phyloP scores from a whole-genome alignment of 2,113 vertebrate species.

The Donacobius atricapilla region DNA sequence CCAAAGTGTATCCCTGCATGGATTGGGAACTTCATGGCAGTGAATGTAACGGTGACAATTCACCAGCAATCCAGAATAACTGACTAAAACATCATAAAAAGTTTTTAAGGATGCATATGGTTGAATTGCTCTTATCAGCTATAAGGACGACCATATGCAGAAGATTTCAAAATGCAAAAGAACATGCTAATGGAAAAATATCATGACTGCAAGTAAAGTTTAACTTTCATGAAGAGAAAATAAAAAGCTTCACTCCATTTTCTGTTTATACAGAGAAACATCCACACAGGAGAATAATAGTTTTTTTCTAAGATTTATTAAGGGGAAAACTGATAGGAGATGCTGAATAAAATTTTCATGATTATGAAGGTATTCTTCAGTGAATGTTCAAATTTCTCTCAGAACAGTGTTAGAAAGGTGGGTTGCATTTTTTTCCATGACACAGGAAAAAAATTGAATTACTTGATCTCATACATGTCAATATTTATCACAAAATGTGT shows the following conservation, averaged over 20 bases:
- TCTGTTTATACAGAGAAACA: background rate
- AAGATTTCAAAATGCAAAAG: background rate
- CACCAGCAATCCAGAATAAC: background rate
- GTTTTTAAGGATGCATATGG: background rate
- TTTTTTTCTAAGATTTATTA: background rate
- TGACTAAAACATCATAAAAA: background rate
- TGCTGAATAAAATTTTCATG: background rate
- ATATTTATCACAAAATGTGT: background rate
- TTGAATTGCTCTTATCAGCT: background rate
- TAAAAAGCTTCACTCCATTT: background rate
- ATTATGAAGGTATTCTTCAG: background rate
- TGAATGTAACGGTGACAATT: background rate
- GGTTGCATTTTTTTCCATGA: background rate
- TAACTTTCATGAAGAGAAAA: background rate
- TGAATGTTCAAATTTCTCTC: background rate
- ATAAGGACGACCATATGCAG: background rate
- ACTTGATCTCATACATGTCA: background rate
- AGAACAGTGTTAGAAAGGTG: background rate
- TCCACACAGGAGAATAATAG: background rate
- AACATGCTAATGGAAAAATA: background rate
- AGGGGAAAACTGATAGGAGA: background rate
- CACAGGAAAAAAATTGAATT: background rate
- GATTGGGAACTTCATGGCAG: background rate
- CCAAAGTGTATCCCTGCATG: background rate
- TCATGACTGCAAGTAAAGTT: background rate